Percentiles rank a stretch among this genome's conserved stretches.
phyloP scores from a whole-genome alignment of 2,888 invertebrate species.

The Nephrotoma flavescens region DNA sequence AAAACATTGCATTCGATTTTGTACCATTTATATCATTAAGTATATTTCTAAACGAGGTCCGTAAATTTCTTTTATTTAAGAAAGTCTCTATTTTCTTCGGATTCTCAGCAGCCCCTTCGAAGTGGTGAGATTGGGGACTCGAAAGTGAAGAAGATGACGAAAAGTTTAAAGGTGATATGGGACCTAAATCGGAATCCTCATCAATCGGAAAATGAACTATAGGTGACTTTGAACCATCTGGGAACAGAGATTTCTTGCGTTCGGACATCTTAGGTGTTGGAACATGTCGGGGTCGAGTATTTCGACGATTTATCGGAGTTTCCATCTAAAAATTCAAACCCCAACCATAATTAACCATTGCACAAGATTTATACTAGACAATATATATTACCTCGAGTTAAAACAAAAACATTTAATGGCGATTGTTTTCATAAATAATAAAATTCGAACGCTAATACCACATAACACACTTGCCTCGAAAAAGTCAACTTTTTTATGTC shows the following conservation, averaged over 20 bases:
- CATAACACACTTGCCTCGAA: not conserved
- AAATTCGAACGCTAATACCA: not conserved
- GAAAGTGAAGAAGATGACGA: conserved; percentile 25
- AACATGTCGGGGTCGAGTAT: conserved; percentile 18
- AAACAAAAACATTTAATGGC: not conserved
- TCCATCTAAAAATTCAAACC: conserved; percentile 20
- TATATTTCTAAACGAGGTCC: not conserved
- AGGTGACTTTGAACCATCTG: conserved; percentile 16
- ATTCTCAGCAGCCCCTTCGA: not conserved
- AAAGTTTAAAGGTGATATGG: conserved; percentile 39
- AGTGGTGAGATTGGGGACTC: not conserved
- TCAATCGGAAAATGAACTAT: not conserved
- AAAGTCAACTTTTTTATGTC: not conserved
- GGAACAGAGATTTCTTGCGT: conserved; percentile 48
- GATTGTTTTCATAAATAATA: not conserved
- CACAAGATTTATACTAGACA: not conserved
- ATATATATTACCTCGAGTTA: not conserved
- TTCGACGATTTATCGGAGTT: conserved; percentile 21
- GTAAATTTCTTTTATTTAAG: not conserved
- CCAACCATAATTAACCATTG: not conserved
- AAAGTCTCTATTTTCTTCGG: not conserved
- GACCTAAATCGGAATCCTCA: conserved; percentile 36
- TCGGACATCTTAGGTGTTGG: conserved; percentile 44
- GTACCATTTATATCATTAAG: not conserved
- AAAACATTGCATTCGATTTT: not conserved